A percentile compares a stretch with the other conserved stretches of the same genome.
phyloP scores from a whole-genome alignment of 2,113 vertebrate species.

The Cathartes aura region DNA sequence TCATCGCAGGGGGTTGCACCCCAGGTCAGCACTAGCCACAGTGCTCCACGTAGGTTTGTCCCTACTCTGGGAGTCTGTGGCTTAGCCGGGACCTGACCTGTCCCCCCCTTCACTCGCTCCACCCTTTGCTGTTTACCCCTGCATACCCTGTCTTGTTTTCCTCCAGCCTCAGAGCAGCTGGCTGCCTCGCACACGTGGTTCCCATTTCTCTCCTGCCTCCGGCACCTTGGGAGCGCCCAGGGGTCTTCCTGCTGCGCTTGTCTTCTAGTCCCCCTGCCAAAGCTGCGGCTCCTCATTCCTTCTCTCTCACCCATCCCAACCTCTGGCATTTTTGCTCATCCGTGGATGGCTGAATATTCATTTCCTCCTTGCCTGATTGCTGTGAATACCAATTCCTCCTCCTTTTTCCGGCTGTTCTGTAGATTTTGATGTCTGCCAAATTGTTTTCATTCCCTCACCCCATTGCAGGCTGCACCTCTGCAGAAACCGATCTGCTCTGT shows the following conservation, averaged over 20 bases:
- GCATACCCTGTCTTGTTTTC: neutral
- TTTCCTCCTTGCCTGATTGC: slow-evolving; percentile 60
- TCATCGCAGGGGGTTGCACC: neutral
- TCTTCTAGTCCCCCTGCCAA: slow-evolving; percentile 20
- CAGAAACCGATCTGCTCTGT: neutral
- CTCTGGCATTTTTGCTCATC: slow-evolving; percentile 63
- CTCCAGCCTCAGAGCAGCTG: slow-evolving; percentile 27
- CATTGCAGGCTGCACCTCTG: slow-evolving; percentile 35
- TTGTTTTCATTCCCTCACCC: slow-evolving; percentile 63
- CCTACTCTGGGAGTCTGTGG: neutral
- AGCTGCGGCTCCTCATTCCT: slow-evolving; percentile 25
- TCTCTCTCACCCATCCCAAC: slow-evolving; percentile 51
- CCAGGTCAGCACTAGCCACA: neutral
- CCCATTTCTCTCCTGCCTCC: slow-evolving; percentile 43
- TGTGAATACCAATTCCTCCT: slow-evolving; percentile 67
- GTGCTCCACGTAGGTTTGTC: neutral
- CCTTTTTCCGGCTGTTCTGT: slow-evolving; percentile 61
- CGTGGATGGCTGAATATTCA: slow-evolving; percentile 59
- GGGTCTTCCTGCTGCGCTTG: slow-evolving; percentile 5
- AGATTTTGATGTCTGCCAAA: slow-evolving; percentile 51
- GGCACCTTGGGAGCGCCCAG: slow-evolving; percentile 26
- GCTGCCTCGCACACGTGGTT: slow-evolving; percentile 23
- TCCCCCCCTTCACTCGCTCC: neutral
- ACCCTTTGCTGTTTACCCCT: neutral
- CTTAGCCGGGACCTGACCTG: neutral